Percentiles rank a stretch among this genome's conserved stretches.
These are phyloP conservation scores for Porphyrio hochstetteri DNA, from an alignment of 2,113 vertebrate species.

Conservation along the genomic window DNA sequence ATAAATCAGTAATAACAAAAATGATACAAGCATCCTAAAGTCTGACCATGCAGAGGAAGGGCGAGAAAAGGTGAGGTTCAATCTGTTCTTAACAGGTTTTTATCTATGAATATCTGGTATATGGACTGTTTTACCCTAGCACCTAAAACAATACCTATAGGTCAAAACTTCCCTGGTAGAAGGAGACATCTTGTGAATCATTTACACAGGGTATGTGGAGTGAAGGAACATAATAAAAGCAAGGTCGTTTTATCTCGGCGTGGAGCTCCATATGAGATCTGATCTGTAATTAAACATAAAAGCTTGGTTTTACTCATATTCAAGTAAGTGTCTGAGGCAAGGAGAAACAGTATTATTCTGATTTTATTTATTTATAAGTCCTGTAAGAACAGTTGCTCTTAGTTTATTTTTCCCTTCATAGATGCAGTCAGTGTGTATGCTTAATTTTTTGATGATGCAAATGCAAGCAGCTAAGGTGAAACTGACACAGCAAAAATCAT, in stretches of 20 bases:
- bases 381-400: too few species aligned
- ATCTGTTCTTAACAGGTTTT: background rate
- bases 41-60: background rate
- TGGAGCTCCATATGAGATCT: background rate
- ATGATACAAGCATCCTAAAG: background rate
- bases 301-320: background rate
- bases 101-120: background rate
- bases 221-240: background rate
- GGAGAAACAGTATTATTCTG: background rate
- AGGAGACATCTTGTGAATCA: background rate
- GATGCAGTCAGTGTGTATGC: too few species aligned
- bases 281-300: background rate
- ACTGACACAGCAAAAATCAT: too few species aligned
- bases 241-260: background rate
- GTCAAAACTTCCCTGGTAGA: background rate
- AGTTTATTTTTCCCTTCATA: too few species aligned
- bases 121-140: background rate
- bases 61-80: background rate
- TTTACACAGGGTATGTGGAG: background rate
- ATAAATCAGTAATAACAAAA: background rate
- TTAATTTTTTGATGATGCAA: too few species aligned
- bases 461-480: too few species aligned
- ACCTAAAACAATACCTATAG: background rate
- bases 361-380: too few species aligned
- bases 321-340: background rate